These are phyloP conservation scores for Galerucella calmariensis DNA, from an alignment of 2,888 invertebrate species.

Conservation along the genomic window DNA sequence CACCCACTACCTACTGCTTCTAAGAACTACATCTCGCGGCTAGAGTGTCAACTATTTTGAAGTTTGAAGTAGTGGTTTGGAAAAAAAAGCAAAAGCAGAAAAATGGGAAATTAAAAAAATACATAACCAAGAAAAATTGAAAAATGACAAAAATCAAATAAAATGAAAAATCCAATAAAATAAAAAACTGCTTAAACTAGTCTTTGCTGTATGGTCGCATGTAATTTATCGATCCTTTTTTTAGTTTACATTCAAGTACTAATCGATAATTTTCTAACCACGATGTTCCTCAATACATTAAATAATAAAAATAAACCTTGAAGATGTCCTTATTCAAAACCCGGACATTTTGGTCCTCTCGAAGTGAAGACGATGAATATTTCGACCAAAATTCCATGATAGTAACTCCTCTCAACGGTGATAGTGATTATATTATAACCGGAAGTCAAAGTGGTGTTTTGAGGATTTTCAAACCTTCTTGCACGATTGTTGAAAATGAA, in stretches of 20 bases:
- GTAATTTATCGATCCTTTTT: constrained; percentile 2
- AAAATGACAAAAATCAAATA: too few species aligned
- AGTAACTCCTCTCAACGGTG: constrained; percentile 67
- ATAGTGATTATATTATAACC: constrained; percentile 81
- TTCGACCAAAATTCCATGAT: constrained; percentile 67
- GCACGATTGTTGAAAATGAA: constrained; percentile 62
- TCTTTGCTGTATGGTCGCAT: neutral
- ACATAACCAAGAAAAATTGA: too few species aligned
- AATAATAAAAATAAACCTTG: neutral
- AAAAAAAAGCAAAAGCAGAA: too few species aligned
- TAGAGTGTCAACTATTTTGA: too few species aligned
- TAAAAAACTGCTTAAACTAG: too few species aligned
- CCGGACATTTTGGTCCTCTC: constrained; percentile 88
- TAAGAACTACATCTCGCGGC: too few species aligned
- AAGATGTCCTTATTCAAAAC: constrained; percentile 93
- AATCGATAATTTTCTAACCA: constrained; percentile 16
- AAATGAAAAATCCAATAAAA: too few species aligned
- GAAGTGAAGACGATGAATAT: constrained; percentile 73
- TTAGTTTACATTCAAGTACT: neutral
- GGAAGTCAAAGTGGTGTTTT: constrained; percentile 85
- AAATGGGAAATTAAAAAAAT: too few species aligned
- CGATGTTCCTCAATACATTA: neutral
- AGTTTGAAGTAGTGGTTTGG: too few species aligned
- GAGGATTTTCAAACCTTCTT: constrained; percentile 77
- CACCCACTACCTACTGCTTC: too few species aligned